Evolutionary conservation across 2,797 vertebrate species (phyloP).

Genomic region (Cryptoblepharus egeriae): DNA sequence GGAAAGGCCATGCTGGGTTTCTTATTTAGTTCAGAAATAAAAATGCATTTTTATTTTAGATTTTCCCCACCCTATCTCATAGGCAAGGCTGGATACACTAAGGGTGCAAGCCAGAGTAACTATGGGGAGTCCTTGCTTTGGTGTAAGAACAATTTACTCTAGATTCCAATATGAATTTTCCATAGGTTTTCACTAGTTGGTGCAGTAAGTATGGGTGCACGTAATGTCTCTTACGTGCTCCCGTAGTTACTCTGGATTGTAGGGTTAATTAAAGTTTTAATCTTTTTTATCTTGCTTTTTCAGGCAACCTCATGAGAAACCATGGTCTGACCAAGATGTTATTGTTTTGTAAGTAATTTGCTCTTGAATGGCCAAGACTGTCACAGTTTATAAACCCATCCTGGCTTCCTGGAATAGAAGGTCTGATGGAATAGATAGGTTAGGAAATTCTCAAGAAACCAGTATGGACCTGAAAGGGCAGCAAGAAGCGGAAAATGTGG

Average conservation of each 20-base stretch:
- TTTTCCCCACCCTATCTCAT: neutral
- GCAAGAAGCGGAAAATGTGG: neutral
- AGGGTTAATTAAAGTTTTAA: too few species aligned
- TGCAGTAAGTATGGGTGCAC: too few species aligned
- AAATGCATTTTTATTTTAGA: neutral
- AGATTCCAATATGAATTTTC: too few species aligned
- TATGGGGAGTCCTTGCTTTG: too few species aligned
- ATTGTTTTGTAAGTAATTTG: neutral
- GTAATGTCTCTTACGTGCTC: too few species aligned
- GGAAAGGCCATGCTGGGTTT: conserved; percentile 14
- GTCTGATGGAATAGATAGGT: neutral
- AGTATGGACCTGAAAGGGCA: neutral
- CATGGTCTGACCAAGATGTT: neutral
- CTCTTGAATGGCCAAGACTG: neutral
- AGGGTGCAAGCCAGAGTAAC: too few species aligned
- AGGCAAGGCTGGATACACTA: neutral
- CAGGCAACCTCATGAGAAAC: neutral
- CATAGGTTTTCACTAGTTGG: too few species aligned
- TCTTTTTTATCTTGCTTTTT: neutral
- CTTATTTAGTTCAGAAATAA: conserved; percentile 5
- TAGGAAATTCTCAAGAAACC: neutral
- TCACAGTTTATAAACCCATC: neutral
- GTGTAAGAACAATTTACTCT: too few species aligned
- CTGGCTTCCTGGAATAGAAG: neutral
- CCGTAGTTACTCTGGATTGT: too few species aligned